These are phyloP conservation scores for Panzeria rudis DNA, from an alignment of 2,888 invertebrate species.

Conservation along the genomic window DNA sequence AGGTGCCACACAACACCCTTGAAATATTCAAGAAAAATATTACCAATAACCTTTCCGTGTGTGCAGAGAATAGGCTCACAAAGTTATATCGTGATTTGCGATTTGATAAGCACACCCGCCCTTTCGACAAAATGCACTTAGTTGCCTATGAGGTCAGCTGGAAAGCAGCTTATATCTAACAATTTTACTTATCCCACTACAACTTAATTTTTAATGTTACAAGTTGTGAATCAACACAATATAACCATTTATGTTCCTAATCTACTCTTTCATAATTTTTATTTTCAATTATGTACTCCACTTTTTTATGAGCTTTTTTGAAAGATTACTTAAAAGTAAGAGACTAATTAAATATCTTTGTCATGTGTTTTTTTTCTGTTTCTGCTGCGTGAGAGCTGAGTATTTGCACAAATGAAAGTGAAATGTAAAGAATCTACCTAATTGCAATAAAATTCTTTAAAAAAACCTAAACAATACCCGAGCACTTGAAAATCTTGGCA, in stretches of 20 bases:
- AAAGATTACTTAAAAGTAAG: background rate
- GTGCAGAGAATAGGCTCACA: too few species aligned
- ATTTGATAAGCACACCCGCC: too few species aligned
- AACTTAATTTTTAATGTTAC: too few species aligned
- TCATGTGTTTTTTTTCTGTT: background rate
- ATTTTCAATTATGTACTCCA: background rate
- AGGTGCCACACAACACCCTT: too few species aligned
- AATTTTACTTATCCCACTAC: too few species aligned
- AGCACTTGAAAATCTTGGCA: slow-evolving; percentile 36
- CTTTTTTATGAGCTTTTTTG: slow-evolving; percentile 2
- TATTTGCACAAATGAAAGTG: slow-evolving; percentile 29
- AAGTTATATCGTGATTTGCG: too few species aligned
- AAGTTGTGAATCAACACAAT: too few species aligned
- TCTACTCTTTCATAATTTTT: background rate
- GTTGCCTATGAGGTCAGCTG: too few species aligned
- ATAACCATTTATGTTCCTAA: background rate
- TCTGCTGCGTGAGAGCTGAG: background rate
- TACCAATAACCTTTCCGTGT: too few species aligned
- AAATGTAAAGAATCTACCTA: slow-evolving; percentile 35
- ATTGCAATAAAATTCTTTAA: slow-evolving; percentile 50
- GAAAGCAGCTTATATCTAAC: too few species aligned
- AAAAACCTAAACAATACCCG: slow-evolving; percentile 40
- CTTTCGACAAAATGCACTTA: too few species aligned
- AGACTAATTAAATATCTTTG: slow-evolving; percentile 39
- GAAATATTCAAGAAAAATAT: too few species aligned